Conservation (phyloP, 2,888 invertebrate genomes). For the Cryptus viduatorius region DNA sequence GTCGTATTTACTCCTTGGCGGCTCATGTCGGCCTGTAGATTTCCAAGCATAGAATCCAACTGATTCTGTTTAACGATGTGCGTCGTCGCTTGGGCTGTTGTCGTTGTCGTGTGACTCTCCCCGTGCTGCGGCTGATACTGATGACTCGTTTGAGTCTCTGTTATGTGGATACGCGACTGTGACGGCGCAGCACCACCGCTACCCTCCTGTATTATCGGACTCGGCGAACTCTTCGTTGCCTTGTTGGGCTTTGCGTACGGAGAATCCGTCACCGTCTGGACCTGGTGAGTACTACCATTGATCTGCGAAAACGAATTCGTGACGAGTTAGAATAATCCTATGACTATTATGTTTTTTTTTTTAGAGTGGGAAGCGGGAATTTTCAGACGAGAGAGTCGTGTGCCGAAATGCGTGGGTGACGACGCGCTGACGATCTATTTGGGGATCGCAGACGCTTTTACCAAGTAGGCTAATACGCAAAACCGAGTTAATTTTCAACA, state of each 20-base stretch:
- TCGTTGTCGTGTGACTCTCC: constrained; percentile 84
- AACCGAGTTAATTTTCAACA: not conserved
- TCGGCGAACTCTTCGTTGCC: constrained; percentile 86
- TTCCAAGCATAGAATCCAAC: constrained; percentile 96
- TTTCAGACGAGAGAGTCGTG: not conserved
- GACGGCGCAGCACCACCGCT: constrained; percentile 79
- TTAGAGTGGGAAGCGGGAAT: not conserved
- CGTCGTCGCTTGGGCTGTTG: constrained; percentile 85
- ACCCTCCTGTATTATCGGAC: constrained; percentile 73
- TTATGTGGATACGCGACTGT: constrained; percentile 81
- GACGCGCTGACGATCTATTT: not conserved
- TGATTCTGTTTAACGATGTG: constrained; percentile 88
- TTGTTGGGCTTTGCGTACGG: constrained; percentile 90
- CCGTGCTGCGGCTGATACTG: constrained; percentile 83
- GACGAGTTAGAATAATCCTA: constrained; percentile 4
- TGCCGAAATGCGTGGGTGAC: not conserved
- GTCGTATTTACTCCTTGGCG: constrained; percentile 99
- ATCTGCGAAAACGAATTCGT: constrained; percentile 85
- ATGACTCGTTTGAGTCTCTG: constrained; percentile 82
- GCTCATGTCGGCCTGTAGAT: constrained; percentile 98
- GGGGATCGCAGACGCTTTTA: not conserved
- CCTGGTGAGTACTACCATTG: constrained; percentile 88
- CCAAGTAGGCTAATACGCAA: not conserved
- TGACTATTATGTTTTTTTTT: not conserved
- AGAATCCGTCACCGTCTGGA: constrained; percentile 89